Percentiles rank a stretch among this genome's conserved stretches.
Evolutionary conservation across 2,888 invertebrate genomes (phyloP).

Genomic region (Oasisia sp.): DNA sequence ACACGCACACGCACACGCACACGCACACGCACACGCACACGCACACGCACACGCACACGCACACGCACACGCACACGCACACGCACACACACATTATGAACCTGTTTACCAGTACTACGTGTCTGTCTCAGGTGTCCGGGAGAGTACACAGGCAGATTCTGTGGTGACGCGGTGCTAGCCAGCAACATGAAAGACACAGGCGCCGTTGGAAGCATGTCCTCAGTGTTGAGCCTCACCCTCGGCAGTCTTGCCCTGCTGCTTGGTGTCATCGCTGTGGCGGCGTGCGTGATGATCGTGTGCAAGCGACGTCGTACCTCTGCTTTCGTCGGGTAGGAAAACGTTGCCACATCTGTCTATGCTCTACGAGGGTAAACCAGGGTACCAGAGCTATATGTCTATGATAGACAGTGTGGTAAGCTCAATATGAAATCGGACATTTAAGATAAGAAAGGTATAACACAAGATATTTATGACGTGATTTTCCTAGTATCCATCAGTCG

Average conservation of each 20-base stretch:
- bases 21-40: no score
- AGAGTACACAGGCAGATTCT: neutral
- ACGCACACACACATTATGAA: neutral
- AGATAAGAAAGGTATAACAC: no score
- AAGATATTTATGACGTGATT: no score
- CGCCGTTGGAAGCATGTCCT: neutral
- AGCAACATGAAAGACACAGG: neutral
- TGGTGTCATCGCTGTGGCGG: neutral
- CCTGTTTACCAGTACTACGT: neutral
- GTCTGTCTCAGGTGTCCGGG: neutral
- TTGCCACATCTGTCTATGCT: neutral
- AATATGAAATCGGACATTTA: no score
- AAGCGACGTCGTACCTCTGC: neutral
- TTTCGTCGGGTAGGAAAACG: neutral
- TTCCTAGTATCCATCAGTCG: no score
- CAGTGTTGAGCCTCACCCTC: neutral
- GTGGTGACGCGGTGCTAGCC: neutral
- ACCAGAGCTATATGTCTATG: no score
- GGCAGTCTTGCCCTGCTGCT: neutral
- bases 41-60: no score
- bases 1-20: no score
- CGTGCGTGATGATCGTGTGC: neutral
- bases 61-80: no score
- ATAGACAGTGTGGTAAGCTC: no score
- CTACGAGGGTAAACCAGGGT: no score